These are phyloP conservation scores for Phrynosoma blainvillii DNA, from an alignment of 2,113 vertebrate genomes.

Conservation along the genomic window DNA sequence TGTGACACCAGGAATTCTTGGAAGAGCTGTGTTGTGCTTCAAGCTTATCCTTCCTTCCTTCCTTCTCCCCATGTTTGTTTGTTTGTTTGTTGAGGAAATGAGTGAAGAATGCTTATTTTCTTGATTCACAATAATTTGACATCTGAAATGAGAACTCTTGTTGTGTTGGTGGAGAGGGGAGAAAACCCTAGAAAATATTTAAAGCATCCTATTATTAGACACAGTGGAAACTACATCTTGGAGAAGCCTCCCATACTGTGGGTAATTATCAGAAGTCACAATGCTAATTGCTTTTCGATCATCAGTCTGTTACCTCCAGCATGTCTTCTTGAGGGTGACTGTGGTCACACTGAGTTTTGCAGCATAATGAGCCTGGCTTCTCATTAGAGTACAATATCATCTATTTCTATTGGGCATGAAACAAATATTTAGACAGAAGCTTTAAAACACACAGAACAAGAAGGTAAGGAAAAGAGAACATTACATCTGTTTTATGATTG, in stretches of 20 bases:
- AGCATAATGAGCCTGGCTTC: conserved; percentile 64
- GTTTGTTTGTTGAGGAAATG: conserved; percentile 8
- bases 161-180: conserved; percentile 40
- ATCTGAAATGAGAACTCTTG: conserved; percentile 66
- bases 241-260: conserved; percentile 74
- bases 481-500: conserved; percentile 22
- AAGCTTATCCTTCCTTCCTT: conserved; percentile 1
- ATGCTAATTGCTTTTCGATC: conserved; percentile 84
- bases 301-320: conserved; percentile 61
- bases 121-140: conserved; percentile 64
- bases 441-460: conserved; percentile 21
- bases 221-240: conserved; percentile 72
- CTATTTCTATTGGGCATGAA: conserved; percentile 46
- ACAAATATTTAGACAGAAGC: conserved; percentile 39
- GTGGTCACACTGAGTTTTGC: conserved; percentile 50
- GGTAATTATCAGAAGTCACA: conserved; percentile 80
- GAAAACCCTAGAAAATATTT: conserved; percentile 70
- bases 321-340: conserved; percentile 66
- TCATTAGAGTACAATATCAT: conserved; percentile 65
- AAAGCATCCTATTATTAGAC: conserved; percentile 79
- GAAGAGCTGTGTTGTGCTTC: conserved; percentile 58
- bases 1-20: conserved; percentile 66
- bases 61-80: too few relatives aligned
- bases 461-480: conserved; percentile 8
- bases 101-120: conserved; percentile 69